Percentiles rank a stretch among this genome's conserved stretches.
These are phyloP conservation scores for Mohoua ochrocephala DNA, from an alignment of 2,113 vertebrate species.

Conservation along the genomic window DNA sequence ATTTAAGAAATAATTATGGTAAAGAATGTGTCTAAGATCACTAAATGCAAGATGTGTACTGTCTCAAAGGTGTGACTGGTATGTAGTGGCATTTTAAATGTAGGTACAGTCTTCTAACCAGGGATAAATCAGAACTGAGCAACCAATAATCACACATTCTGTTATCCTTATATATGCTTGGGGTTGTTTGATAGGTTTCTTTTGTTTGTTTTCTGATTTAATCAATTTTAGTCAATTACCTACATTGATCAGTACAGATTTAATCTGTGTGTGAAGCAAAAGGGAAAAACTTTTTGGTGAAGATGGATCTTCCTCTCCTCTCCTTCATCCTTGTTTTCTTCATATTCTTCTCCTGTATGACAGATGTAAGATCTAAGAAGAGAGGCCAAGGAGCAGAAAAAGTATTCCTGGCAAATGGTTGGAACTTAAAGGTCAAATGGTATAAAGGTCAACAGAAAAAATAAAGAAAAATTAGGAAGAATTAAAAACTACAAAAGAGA, in stretches of 20 bases:
- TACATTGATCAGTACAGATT: neutral
- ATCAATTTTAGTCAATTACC: neutral
- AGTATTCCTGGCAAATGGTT: neutral
- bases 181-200: neutral
- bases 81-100: neutral
- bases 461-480: neutral
- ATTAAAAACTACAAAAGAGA: neutral
- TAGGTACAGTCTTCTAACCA: neutral
- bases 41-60: neutral
- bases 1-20: neutral
- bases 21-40: neutral
- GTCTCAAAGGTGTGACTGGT: neutral
- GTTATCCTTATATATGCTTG: neutral
- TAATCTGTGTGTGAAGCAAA: neutral
- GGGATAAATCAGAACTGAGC: neutral
- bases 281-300: neutral
- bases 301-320: neutral
- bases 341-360: neutral
- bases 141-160: neutral
- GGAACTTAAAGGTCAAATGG: neutral
- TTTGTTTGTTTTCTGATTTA: neutral
- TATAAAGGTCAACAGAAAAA: neutral
- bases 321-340: neutral
- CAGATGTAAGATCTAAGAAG: neutral
- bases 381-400: neutral